These are phyloP conservation scores for Pipistrellus pipistrellus DNA, from an alignment of 2,797 vertebrate species.

Conservation along the genomic window DNA sequence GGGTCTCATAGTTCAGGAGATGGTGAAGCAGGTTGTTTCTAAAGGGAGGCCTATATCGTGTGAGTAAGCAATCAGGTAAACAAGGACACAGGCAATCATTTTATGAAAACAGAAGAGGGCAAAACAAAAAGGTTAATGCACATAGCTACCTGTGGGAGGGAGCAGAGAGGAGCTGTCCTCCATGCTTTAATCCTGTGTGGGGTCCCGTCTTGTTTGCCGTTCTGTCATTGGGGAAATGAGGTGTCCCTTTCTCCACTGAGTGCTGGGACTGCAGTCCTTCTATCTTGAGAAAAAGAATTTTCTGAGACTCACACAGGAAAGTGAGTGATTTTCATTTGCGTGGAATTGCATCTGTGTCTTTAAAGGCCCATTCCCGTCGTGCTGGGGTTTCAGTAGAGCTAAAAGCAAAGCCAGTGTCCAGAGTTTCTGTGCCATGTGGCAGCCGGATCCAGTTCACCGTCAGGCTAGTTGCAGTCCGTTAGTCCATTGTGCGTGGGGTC, in stretches of 20 bases:
- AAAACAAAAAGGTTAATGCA: neutral
- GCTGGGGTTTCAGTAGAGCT: neutral
- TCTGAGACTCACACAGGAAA: neutral
- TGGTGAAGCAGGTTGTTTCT: neutral
- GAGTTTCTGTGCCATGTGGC: neutral
- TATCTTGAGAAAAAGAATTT: neutral
- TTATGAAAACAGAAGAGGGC: neutral
- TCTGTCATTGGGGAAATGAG: neutral
- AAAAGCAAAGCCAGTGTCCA: neutral
- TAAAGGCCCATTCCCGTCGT: neutral
- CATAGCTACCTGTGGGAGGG: neutral
- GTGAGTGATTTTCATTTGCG: neutral
- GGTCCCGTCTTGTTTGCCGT: neutral
- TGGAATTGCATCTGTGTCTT: neutral
- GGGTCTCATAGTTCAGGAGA: neutral
- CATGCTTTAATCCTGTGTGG: neutral
- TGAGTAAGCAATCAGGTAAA: neutral
- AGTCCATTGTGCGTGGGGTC: neutral
- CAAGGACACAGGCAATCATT: neutral
- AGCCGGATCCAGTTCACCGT: neutral
- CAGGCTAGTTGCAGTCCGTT: neutral
- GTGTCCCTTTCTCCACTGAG: neutral
- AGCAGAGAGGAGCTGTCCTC: neutral
- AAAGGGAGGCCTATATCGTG: neutral
- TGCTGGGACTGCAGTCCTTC: neutral